Conservation (phyloP, 1,140 invertebrate genomes). For the Oppia nitens region DNA sequence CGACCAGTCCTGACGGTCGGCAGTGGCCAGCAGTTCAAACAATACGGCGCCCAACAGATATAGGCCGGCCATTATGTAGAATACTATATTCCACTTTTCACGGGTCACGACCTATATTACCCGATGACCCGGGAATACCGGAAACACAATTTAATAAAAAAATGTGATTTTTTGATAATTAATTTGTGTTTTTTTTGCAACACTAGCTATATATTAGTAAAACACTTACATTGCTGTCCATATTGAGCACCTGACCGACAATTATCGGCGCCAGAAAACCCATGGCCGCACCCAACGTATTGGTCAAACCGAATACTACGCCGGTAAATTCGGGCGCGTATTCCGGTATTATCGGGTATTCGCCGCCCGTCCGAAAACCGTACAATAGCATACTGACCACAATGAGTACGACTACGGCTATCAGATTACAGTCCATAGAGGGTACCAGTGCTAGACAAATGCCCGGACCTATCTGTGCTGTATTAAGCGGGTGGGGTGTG, state of each 20-base stretch:
- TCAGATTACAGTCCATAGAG: slow-evolving; percentile 12
- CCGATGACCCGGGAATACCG: no score
- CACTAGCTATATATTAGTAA: not conserved
- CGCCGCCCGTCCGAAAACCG: slow-evolving; percentile 19
- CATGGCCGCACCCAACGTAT: slow-evolving; percentile 32
- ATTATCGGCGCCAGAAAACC: slow-evolving; percentile 26
- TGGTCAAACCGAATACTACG: slow-evolving; percentile 48
- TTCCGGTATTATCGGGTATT: slow-evolving; percentile 35
- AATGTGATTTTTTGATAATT: not conserved
- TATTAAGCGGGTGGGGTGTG: no score
- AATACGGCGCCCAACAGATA: slow-evolving; percentile 47
- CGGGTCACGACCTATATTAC: slow-evolving; percentile 43
- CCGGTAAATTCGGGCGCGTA: slow-evolving; percentile 53
- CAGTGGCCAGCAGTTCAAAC: slow-evolving; percentile 33
- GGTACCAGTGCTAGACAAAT: slow-evolving; percentile 17
- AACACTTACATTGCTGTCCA: slow-evolving; percentile 11
- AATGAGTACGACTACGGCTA: slow-evolving; percentile 15
- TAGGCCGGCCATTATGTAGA: slow-evolving; percentile 49
- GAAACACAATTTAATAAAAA: no score
- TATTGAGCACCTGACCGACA: slow-evolving; percentile 35
- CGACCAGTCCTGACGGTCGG: slow-evolving; percentile 8
- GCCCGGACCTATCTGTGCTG: slow-evolving; percentile 15
- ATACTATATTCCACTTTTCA: slow-evolving; percentile 54
- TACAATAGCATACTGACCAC: slow-evolving; percentile 18
- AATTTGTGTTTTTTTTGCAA: slow-evolving; percentile 11